These are phyloP conservation scores for Lates japonicus DNA, from an alignment of 2,797 vertebrate genomes.

Conservation along the genomic window DNA sequence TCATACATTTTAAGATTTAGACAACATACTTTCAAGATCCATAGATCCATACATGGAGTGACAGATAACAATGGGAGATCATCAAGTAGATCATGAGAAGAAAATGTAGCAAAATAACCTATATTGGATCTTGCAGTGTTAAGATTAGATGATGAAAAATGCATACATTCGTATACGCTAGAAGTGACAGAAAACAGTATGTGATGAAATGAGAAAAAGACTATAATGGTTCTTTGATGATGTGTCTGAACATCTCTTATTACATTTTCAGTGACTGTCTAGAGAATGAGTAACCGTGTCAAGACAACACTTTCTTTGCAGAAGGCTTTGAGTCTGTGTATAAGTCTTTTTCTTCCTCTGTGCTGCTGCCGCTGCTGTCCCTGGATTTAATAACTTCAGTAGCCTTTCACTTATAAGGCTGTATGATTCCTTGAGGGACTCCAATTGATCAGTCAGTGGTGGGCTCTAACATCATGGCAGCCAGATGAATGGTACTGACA, in stretches of 20 bases:
- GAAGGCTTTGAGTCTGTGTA: slow-evolving; percentile 33
- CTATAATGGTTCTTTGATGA: slow-evolving; percentile 40
- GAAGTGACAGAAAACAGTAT: slow-evolving; percentile 26
- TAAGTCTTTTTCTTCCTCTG: slow-evolving; percentile 39
- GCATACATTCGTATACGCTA: background rate
- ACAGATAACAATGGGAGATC: background rate
- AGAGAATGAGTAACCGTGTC: slow-evolving; percentile 47
- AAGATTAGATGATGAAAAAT: slow-evolving; percentile 42
- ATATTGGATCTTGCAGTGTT: background rate
- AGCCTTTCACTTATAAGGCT: slow-evolving; percentile 80
- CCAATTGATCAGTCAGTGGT: slow-evolving; percentile 83
- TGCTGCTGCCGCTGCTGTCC: slow-evolving; percentile 54
- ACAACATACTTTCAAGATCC: background rate
- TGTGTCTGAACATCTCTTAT: slow-evolving; percentile 61
- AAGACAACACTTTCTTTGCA: slow-evolving; percentile 50
- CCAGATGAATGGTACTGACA: slow-evolving; percentile 82
- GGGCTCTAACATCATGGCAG: slow-evolving; percentile 72
- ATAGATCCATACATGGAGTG: background rate
- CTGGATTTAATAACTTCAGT: slow-evolving; percentile 83
- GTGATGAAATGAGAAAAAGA: slow-evolving; percentile 43
- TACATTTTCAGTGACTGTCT: slow-evolving; percentile 60
- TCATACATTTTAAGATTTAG: background rate
- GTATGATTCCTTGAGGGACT: slow-evolving; percentile 81
- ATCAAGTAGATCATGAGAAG: background rate
- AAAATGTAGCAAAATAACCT: background rate